A percentile compares a stretch with the other conserved stretches of the same genome.
phyloP scores from a whole-genome alignment of 2,888 invertebrate species.

The Gnatocerus cornutus region DNA sequence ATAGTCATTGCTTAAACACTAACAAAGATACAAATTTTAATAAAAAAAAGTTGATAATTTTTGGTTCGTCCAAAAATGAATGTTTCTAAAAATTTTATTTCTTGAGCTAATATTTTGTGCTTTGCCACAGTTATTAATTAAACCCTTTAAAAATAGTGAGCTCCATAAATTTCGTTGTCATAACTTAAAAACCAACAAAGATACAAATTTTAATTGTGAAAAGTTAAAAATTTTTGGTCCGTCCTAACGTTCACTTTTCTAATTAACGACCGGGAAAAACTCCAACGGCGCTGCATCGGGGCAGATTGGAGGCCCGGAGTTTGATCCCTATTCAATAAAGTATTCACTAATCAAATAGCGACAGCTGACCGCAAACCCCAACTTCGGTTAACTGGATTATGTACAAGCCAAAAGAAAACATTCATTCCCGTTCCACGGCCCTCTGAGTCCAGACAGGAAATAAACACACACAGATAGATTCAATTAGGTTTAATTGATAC shows the following conservation, averaged over 20 bases:
- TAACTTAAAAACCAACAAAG: no score
- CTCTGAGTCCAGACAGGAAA: conserved; percentile 39
- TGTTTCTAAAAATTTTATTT: no score
- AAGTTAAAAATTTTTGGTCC: no score
- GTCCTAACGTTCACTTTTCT: conserved; percentile 31
- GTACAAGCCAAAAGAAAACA: conserved; percentile 49
- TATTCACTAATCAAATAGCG: conserved; percentile 51
- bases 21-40: no score
- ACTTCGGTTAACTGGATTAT: conserved; percentile 49
- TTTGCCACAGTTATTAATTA: no score
- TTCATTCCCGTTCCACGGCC: conserved; percentile 40
- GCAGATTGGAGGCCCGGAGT: neutral
- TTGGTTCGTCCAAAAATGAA: no score
- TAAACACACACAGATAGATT: conserved; percentile 38
- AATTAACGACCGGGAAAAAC: conserved; percentile 33
- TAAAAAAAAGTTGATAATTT: no score
- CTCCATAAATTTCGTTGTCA: no score
- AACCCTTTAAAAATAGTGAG: no score
- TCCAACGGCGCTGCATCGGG: neutral
- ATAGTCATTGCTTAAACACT: no score
- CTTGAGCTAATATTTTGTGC: no score
- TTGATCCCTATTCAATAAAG: conserved; percentile 51
- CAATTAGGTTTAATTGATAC: conserved; percentile 46
- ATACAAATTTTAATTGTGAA: no score
- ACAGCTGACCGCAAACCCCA: conserved; percentile 52